Base-by-base conservation (phyloP, 2,888 invertebrate genomes). In the Platycnemis pennipes region DNA sequence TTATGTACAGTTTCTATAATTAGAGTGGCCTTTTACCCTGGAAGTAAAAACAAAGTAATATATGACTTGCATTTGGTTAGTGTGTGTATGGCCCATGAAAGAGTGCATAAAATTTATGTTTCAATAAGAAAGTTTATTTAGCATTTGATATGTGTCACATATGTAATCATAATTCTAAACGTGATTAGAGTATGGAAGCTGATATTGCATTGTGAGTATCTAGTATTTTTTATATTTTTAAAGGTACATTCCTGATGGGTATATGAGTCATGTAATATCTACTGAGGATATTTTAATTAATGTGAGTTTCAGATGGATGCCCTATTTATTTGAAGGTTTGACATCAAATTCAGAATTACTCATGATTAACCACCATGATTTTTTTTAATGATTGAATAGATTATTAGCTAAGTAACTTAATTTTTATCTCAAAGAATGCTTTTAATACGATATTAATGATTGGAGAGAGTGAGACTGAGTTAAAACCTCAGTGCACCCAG, bases 391-490 rank as follows among this genome's bases (percentile, higher is more conserved):
- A n/a, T 11, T 77, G 37, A 37, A 77, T 37, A 13, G 16, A 77
- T 85, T 49, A 86, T 87, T 94, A 56, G 45, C 37, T 31, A 56
- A 16, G 49, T 26, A 49, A 77, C 37, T 16, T 77, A 2, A 45
- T 53, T 94, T 94, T 94, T 46, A 44, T 94, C 53, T 44, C 91
- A 91, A 63, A 63, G 56, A 1, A 26, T 91, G 11, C 44, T 22
- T 44, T 91, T 26, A 26, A 63, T 63, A 49, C 56, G 7, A 63
- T 44, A 63, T 91, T 91, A 56, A 63, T 91, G 91, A 91, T 91
- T 56, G 91, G 91, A 91, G 91, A 91, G 91, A 91, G 91, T 63
- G 91, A 91, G 91, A 91, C 11, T 26, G 56, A 42, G 44, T 42
- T 63, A 26, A 91, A 63, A 26, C 26, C 56, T 37, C 37, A 56